These are phyloP conservation scores for Morpho achilles DNA, from an alignment of 2,888 invertebrate species.

Conservation along the genomic window DNA sequence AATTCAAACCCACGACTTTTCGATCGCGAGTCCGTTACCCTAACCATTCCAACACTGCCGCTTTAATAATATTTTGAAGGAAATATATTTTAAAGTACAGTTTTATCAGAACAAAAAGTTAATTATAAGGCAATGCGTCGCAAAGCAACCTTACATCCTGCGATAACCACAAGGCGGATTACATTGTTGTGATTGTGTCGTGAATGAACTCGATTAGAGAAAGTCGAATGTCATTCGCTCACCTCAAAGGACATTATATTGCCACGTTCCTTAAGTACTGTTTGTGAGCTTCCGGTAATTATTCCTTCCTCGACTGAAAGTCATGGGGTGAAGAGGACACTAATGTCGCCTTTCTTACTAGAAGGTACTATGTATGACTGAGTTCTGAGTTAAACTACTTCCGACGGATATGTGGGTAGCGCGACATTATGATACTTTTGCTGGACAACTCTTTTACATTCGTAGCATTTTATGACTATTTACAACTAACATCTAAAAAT, in stretches of 20 bases:
- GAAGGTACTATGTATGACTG: slow-evolving; percentile 64
- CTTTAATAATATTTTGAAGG: too few species aligned
- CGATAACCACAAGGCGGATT: slow-evolving; percentile 52
- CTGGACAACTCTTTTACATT: slow-evolving; percentile 20
- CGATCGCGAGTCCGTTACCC: too few species aligned
- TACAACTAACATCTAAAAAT: too few species aligned
- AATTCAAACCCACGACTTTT: too few species aligned
- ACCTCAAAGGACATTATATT: slow-evolving; percentile 56
- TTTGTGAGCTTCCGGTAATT: slow-evolving; percentile 70
- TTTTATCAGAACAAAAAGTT: slow-evolving; percentile 17
- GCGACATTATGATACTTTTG: slow-evolving; percentile 32
- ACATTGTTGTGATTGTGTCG: slow-evolving; percentile 63
- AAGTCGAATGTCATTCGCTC: slow-evolving; percentile 74
- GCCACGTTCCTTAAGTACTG: slow-evolving; percentile 57
- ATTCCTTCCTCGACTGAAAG: slow-evolving; percentile 61
- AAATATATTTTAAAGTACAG: slow-evolving; percentile 15
- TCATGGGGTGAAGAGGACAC: slow-evolving; percentile 42
- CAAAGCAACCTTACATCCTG: slow-evolving; percentile 59
- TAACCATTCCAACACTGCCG: too few species aligned
- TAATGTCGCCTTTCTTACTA: slow-evolving; percentile 54
- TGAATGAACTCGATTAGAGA: slow-evolving; percentile 64
- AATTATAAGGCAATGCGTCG: slow-evolving; percentile 27
- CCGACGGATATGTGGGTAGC: slow-evolving; percentile 71
- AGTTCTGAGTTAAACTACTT: slow-evolving; percentile 54
- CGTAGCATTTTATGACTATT: slow-evolving; percentile 19